Evolutionary conservation across 2,113 vertebrate genomes (phyloP), one percentile per base, ranked within the genome.

Genomic region (Okapia johnstoni): DNA sequence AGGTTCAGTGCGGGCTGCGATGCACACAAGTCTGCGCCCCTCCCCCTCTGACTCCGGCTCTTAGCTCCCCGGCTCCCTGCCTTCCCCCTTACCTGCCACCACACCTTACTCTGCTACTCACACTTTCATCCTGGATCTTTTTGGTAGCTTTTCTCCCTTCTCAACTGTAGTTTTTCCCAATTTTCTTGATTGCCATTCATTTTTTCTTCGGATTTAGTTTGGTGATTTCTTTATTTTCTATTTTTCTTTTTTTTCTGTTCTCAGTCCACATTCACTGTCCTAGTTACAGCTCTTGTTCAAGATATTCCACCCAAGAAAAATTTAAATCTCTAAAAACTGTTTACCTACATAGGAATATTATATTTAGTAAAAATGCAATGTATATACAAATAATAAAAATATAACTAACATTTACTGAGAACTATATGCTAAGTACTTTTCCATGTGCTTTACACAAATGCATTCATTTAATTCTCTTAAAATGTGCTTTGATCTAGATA

Each of bases 271-370:
- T 21, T 48, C 10, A 83, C 33, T 86, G 48, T 55, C 26, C 12
- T 95, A 79, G 46, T 83, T 80, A 21, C 19, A 63, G 8, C 25
- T 26, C 58, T 81, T 89, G 33, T 26, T 76, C 30, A 87, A 94
- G 36, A 33, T 50, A 92, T 55, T 85, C 87, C 55, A 58, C 23
- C 23, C 73, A 63, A 61, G 61, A 60, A 91, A 93, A 52, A 40
- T 12, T 84, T 89, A 79, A 63, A 40, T 88, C 46, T 94, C 50
- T 88, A 83, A 95, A 77, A 86, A 54, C 54, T 88, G 5, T 95
- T 88, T 83, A 19, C 4, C 30, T 50, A 76, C 66, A 76, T 23
- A 48, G 17, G 17, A 77, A 86, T 95, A 58, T 77, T 79, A 63
- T 63, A 61, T 77, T 60, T 85, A 90, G 76, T 87, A 12, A 92